Base-by-base conservation (phyloP, 2,888 invertebrate species). In the Drosophila falleni region DNA sequence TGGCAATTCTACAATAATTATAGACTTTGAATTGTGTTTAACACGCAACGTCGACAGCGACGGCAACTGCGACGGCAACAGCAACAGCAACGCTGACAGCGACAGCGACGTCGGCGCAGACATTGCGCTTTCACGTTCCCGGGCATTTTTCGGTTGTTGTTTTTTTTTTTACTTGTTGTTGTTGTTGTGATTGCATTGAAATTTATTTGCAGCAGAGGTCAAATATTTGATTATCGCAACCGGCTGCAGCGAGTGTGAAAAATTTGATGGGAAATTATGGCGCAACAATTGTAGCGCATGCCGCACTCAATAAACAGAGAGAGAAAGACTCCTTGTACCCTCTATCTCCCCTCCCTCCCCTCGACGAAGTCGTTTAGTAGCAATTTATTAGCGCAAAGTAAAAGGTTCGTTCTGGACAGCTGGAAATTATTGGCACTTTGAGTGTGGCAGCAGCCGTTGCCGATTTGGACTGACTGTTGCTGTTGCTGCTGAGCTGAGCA, bases 1-100 rank as follows among this genome's bases (percentile, higher is more conserved):
- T 88, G 84, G 84, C 89, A 90, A 90, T 90, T 90, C 91, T 91
- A 87, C 84, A 84, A 84, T 84, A 91, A 91, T 91, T 91, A 91
- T 89, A 90, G 90, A 90, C 91, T 90, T 90, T 89, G 89, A 90
- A 89, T 90, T 90, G 90, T 90, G 90, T 89, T 91, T 90, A 91
- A 91, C 90, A 91, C 90, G 90, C 91, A 90, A 90, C 87, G 89
- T 84, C 89, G 84, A 76, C 87, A 72, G 71, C 69, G 74, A 68
- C 74, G 26, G 59, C n/a, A n/a, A n/a, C n/a, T n/a, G n/a, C n/a
- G n/a, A n/a, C n/a, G n/a, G n/a, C n/a, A n/a, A 70, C 63, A 23
- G 59, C 64, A 23, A 35, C 64, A 33, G 37, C 53, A 70, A 73
- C 69, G 72, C n/a, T n/a, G 59, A 70, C 63, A 23, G 59, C 64